Base-by-base conservation (phyloP, 2,113 vertebrate genomes). In the Amphiprion percula region DNA sequence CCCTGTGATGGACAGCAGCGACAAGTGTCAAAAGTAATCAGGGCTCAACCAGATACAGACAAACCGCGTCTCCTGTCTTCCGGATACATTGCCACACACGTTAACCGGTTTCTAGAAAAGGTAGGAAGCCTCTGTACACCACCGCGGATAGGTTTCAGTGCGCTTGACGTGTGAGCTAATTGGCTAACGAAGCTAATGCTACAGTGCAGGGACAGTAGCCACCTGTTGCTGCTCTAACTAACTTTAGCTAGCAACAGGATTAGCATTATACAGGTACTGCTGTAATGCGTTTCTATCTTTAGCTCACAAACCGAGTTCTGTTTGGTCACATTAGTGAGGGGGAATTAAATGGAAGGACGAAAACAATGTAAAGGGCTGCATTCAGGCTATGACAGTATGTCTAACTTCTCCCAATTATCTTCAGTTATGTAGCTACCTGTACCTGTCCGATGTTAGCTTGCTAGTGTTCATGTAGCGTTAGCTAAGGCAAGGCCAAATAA, bases 141-240 rank as follows among this genome's bases (percentile, higher is more conserved):
- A 1, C 1, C 4, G 10, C 3, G 21, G 6, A 11, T 0, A 0
- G 2, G 10, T 41, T 1, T 23, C 11, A 76, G 14, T 33, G 1
- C 61, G 2, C 9, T 55, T 1, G 2, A 59, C 50, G 33, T 47
- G 10, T 15, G n/a, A 26, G 73, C 75, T 78, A 53, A 24, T 58
- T 75, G 69, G 83, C 85, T 58, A 44, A 16, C 63, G 11, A n/a
- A 41, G 87, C 85, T 88, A 91, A 79, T 4, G 65, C 68, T 77
- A 68, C 66, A 62, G 68, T 5, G 44, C n/a, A 37, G 52, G 61
- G 47, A 52, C 58, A 64, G 50, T 52, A 90, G 68, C 79, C 90
- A 91, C 89, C 91, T 93, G 91, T 90, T 90, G 90, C 82, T 83
- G 24, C 69, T 47, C 12, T 46, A n/a, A n/a, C 28, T 30, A 77